Evolutionary conservation across 2,113 vertebrate species (phyloP).

Genomic region (Pavo muticus): DNA sequence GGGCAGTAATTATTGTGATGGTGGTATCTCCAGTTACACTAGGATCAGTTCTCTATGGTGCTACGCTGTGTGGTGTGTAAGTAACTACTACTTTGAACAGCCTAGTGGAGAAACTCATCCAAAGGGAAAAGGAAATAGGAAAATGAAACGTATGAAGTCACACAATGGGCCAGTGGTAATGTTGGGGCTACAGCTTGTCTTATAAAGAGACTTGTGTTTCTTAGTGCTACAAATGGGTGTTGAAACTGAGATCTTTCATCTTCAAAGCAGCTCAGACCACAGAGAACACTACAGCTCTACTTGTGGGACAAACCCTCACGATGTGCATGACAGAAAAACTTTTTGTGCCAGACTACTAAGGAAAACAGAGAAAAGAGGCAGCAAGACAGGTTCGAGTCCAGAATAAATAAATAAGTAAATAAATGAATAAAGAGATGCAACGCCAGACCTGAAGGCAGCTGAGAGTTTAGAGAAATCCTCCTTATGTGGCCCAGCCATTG

Average conservation of each 20-base stretch:
- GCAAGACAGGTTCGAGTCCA: not conserved
- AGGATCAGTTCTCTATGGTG: not conserved
- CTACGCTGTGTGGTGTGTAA: accelerated
- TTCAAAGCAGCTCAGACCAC: not conserved
- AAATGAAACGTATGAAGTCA: not conserved
- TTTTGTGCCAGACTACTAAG: not conserved
- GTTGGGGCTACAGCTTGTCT: not conserved
- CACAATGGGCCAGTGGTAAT: not conserved
- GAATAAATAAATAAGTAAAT: not conserved
- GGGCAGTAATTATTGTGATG: not conserved
- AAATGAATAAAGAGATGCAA: not conserved
- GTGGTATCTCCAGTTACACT: not conserved
- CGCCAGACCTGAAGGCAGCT: not conserved
- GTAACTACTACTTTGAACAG: not conserved
- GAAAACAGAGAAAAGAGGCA: accelerated
- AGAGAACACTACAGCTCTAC: accelerated
- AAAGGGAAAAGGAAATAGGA: not conserved
- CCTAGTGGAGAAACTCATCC: not conserved
- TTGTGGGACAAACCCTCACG: accelerated
- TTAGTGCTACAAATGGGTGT: not conserved
- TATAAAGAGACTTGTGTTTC: accelerated
- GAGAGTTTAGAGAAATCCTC: not conserved
- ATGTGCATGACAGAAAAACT: accelerated
- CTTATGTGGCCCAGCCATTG: not conserved
- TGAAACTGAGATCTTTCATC: not conserved